A percentile compares a stretch with the other conserved stretches of the same genome.
Evolutionary conservation across 2,888 invertebrate species (phyloP).

Genomic region (Myopa tessellatipennis): DNA sequence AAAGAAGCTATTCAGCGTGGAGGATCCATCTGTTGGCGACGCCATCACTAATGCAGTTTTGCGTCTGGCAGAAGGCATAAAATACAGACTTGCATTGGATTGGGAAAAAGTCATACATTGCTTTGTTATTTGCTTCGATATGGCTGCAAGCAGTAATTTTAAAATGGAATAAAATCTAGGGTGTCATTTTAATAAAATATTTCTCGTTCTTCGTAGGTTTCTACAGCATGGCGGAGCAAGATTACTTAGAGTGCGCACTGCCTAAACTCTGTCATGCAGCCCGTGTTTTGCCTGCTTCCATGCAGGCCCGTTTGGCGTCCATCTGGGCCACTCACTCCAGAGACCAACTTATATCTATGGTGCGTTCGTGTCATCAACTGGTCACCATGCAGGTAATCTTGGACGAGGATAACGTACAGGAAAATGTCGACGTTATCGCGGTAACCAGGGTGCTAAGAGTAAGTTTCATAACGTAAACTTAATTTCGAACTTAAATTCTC

Average conservation of each 20-base stretch:
- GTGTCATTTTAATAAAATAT: conserved; percentile 62
- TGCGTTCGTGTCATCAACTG: conserved; percentile 87
- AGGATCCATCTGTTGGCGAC: conserved; percentile 57
- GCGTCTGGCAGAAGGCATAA: conserved; percentile 55
- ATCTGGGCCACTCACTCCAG: conserved; percentile 82
- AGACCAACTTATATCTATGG: conserved; percentile 74
- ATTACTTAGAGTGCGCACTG: conserved; percentile 85
- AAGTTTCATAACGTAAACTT: conserved; percentile 1
- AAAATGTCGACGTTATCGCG: conserved; percentile 84
- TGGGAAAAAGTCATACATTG: conserved; percentile 67
- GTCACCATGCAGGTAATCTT: conserved; percentile 87
- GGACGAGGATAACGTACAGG: conserved; percentile 82
- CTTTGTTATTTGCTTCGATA: conserved; percentile 82
- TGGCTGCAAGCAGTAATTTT: conserved; percentile 75
- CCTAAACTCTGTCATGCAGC: conserved; percentile 83
- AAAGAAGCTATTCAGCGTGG: conserved; percentile 64
- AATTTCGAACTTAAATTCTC: neutral
- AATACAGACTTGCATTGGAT: conserved; percentile 49
- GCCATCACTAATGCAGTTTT: conserved; percentile 59
- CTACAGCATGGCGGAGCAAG: conserved; percentile 73
- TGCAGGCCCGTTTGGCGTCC: conserved; percentile 83
- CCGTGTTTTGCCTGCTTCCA: conserved; percentile 76
- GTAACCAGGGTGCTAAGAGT: conserved; percentile 91
- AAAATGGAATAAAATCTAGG: neutral
- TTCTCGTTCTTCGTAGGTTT: conserved; percentile 58